Percentiles rank a stretch among this genome's conserved stretches.
phyloP scores from a whole-genome alignment of 2,113 vertebrate species.

The Trochalopteron elliotii region DNA sequence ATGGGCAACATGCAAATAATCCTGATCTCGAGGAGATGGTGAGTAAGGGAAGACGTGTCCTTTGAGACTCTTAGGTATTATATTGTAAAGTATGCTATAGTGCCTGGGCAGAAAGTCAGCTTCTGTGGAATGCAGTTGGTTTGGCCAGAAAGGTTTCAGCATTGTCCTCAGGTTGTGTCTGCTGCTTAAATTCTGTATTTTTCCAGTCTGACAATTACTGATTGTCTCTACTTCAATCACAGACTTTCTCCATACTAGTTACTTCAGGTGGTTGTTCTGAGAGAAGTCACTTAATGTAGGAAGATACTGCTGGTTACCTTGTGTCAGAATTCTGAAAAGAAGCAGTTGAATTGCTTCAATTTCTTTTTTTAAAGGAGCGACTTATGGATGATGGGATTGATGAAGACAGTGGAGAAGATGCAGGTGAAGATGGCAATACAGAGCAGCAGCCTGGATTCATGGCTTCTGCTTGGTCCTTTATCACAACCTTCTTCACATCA shows the following conservation, averaged over 20 bases:
- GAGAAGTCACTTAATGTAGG: neutral
- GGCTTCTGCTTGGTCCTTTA: slow-evolving; percentile 94
- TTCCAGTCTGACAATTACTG: neutral
- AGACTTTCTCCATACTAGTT: neutral
- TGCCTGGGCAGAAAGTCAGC: neutral
- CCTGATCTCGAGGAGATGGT: slow-evolving; percentile 90
- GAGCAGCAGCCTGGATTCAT: slow-evolving; percentile 83
- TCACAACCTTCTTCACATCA: slow-evolving; percentile 95
- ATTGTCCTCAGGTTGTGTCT: neutral
- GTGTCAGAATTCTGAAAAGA: neutral
- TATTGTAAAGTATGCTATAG: neutral
- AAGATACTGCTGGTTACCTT: neutral
- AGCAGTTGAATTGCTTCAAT: slow-evolving; percentile 3
- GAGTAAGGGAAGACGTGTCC: neutral
- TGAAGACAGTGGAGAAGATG: slow-evolving; percentile 85
- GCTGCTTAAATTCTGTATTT: neutral
- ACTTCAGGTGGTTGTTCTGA: neutral
- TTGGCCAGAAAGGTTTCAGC: neutral
- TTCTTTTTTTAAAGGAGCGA: slow-evolving; percentile 81
- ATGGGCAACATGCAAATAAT: slow-evolving; percentile 80
- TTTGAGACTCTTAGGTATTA: neutral
- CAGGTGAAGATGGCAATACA: slow-evolving; percentile 75
- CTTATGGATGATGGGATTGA: slow-evolving; percentile 89
- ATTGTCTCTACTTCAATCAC: neutral
- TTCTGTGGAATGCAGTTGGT: neutral